These are phyloP conservation scores for Melanchra persicariae DNA, from an alignment of 2,888 invertebrate species.

Conservation along the genomic window DNA sequence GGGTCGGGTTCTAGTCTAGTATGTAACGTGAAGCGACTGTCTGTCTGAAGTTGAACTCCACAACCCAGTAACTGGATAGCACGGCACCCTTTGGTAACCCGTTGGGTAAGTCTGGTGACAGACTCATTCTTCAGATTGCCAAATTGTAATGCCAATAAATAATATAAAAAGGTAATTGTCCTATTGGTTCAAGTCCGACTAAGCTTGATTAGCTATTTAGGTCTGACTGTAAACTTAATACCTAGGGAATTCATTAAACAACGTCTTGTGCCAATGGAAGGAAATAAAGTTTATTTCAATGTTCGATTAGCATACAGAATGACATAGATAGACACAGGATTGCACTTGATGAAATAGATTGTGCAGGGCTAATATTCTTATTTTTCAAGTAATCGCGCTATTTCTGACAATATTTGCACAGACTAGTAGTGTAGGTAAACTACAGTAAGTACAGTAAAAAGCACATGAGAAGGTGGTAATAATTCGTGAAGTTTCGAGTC, in stretches of 20 bases:
- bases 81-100: too few species aligned
- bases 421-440: background rate
- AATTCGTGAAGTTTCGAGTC: background rate
- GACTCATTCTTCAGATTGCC: background rate
- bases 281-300: background rate
- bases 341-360: background rate
- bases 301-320: background rate
- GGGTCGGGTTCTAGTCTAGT: too few species aligned
- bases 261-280: background rate
- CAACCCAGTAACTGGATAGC: too few species aligned
- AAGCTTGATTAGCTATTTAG: background rate
- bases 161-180: background rate
- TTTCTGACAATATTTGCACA: background rate
- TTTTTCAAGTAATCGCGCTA: too few species aligned
- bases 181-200: background rate
- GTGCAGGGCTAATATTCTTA: too few species aligned
- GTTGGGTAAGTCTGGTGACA: too few species aligned
- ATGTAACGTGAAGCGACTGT: too few species aligned
- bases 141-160: background rate
- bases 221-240: background rate
- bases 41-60: too few species aligned
- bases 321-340: background rate
- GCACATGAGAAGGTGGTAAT: background rate
- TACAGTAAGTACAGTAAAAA: slow-evolving; percentile 9
- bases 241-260: background rate